These are phyloP conservation scores for Drosophila navojoa DNA, from an alignment of 1,140 invertebrate species.

Conservation along the genomic window DNA sequence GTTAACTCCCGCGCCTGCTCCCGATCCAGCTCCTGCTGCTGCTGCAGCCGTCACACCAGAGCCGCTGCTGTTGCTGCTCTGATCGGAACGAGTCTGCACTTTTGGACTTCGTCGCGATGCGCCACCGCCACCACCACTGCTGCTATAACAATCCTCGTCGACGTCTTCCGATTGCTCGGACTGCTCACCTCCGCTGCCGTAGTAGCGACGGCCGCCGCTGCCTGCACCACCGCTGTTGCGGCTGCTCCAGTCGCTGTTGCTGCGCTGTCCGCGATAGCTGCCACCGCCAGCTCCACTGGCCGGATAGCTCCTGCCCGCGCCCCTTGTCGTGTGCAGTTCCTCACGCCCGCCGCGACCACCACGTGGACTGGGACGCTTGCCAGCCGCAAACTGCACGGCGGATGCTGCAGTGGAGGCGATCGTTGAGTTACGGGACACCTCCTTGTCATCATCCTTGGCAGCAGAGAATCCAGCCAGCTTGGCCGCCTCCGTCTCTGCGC, in stretches of 20 bases:
- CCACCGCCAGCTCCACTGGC: constrained; percentile 60
- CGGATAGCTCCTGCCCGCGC: constrained; percentile 41
- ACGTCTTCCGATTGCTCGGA: constrained; percentile 77
- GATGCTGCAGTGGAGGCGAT: neutral
- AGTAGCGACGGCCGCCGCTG: constrained; percentile 54
- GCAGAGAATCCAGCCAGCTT: constrained; percentile 1
- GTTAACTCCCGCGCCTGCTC: constrained; percentile 43
- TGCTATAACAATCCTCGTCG: constrained; percentile 76
- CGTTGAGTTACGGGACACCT: constrained; percentile 10
- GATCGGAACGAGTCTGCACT: constrained; percentile 52
- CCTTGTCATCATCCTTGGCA: constrained; percentile 51
- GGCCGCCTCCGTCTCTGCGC: constrained; percentile 3
- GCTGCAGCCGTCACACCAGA: constrained; percentile 7
- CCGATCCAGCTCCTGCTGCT: constrained; percentile 11
- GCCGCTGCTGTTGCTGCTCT: constrained; percentile 29
- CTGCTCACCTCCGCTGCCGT: constrained; percentile 65
- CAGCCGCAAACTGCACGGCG: constrained; percentile 5
- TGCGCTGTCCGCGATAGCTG: constrained; percentile 65
- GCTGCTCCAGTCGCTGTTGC: constrained; percentile 64
- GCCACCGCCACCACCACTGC: constrained; percentile 37
- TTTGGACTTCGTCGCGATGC: constrained; percentile 68
- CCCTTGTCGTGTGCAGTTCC: constrained; percentile 19
- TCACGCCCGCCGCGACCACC: constrained; percentile 67
- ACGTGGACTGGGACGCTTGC: constrained; percentile 81
- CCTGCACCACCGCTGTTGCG: constrained; percentile 38